Percentiles rank a stretch among this genome's conserved stretches.
These are phyloP conservation scores for Drosophila affinis DNA, from an alignment of 2,888 invertebrate species.

Conservation along the genomic window DNA sequence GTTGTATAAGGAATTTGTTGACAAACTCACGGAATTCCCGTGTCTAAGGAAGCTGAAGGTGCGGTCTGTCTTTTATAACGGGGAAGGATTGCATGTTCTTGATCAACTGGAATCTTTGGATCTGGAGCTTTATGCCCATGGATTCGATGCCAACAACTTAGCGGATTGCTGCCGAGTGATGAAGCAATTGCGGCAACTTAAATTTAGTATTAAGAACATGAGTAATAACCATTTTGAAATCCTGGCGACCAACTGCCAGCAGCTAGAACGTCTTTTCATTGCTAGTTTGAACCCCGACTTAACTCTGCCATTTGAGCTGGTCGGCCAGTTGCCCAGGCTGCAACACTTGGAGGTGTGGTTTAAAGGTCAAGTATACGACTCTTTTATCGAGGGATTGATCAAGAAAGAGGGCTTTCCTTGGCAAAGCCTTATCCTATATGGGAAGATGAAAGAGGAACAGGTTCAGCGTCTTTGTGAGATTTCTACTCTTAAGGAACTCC, in stretches of 20 bases:
- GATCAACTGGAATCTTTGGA: conserved; percentile 24
- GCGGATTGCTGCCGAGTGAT: conserved; percentile 7
- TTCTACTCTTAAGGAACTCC: conserved; percentile 30
- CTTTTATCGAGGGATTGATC: conserved; percentile 20
- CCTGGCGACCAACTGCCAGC: conserved; percentile 16
- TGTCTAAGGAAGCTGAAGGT: too few species aligned
- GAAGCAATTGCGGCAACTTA: conserved; percentile 10
- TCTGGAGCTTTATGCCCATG: not conserved
- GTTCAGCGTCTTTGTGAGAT: conserved; percentile 24
- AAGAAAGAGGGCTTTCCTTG: not conserved
- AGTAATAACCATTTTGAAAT: conserved; percentile 11
- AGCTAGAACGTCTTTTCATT: conserved; percentile 19
- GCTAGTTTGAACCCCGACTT: too few species aligned
- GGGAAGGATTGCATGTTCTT: conserved; percentile 1
- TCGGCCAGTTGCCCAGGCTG: conserved; percentile 21
- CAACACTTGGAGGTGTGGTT: conserved; percentile 35
- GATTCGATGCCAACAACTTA: conserved; percentile 3
- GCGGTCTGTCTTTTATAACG: not conserved
- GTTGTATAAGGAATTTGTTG: too few species aligned
- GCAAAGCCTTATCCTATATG: conserved; percentile 26
- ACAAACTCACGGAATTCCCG: too few species aligned
- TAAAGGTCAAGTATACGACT: not conserved
- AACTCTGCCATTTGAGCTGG: conserved; percentile 20
- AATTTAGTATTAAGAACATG: conserved; percentile 5
- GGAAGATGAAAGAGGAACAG: not conserved